A percentile compares a stretch with the other conserved stretches of the same genome.
Conservation (phyloP, 2,888 invertebrate species). For the Scaptomyza flava region DNA sequence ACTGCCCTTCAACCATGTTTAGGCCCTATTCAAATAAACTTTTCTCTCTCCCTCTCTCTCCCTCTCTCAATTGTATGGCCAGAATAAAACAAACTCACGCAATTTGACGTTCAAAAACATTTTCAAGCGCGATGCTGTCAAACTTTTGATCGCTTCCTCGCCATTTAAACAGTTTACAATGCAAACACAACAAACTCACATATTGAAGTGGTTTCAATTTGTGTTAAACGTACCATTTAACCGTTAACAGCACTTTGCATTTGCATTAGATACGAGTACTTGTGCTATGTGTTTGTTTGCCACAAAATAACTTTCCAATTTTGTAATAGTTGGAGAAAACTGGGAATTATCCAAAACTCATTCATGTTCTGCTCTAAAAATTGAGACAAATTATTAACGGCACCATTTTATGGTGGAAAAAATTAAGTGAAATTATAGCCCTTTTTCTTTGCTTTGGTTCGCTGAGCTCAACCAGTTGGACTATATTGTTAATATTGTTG, state of each 20-base stretch:
- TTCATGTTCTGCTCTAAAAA: conserved; percentile 70
- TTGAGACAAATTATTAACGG: conserved; percentile 72
- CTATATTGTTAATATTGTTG: background rate
- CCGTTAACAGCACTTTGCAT: conserved; percentile 28
- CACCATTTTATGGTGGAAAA: conserved; percentile 50
- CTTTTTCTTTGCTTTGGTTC: conserved; percentile 52
- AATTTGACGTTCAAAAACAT: conserved; percentile 8
- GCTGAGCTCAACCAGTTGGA: conserved; percentile 17
- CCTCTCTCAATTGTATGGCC: conserved; percentile 6
- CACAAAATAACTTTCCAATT: conserved; percentile 25
- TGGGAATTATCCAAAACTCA: conserved; percentile 12
- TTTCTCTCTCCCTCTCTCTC: background rate
- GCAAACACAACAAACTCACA: conserved; percentile 14
- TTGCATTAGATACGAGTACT: conserved; percentile 16
- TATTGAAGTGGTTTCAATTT: conserved; percentile 30
- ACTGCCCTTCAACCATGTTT: conserved; percentile 63
- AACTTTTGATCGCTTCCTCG: conserved; percentile 14
- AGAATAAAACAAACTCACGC: conserved; percentile 28
- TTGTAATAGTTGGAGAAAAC: conserved; percentile 6
- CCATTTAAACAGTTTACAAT: conserved; percentile 18
- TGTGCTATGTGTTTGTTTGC: conserved; percentile 20
- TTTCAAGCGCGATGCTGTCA: conserved; percentile 34
- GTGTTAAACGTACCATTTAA: conserved; percentile 5
- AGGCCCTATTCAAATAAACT: conserved; percentile 57
- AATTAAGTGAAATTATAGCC: conserved; percentile 60